A percentile compares a stretch with the other conserved stretches of the same genome.
Conservation (phyloP, 2,888 invertebrate genomes). For the Parthenolecanium corni region DNA sequence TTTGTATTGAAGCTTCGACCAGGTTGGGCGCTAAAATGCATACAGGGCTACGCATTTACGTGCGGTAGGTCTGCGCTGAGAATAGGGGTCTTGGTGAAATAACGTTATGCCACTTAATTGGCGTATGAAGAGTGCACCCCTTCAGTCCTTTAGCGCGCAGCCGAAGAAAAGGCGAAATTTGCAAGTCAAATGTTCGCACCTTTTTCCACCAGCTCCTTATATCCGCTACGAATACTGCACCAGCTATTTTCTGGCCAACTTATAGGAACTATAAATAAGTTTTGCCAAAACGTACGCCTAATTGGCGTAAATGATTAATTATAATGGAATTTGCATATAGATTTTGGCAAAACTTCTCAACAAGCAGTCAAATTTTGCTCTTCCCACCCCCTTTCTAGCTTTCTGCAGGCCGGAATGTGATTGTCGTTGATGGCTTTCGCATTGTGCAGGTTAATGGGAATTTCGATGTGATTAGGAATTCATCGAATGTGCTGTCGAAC, state of each 20-base stretch:
- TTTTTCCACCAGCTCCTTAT: slow-evolving; percentile 3
- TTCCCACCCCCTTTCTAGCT: no score
- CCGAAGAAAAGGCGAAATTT: not conserved
- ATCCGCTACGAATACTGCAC: not conserved
- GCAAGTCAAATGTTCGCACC: slow-evolving; percentile 21
- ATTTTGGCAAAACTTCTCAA: no score
- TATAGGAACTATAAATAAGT: not conserved
- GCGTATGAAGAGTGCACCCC: not conserved
- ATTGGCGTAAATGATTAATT: slow-evolving; percentile 23
- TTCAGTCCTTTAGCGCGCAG: not conserved
- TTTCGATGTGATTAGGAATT: no score
- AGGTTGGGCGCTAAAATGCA: not conserved
- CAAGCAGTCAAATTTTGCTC: no score
- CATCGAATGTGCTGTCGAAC: no score
- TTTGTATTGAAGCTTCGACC: slow-evolving; percentile 3
- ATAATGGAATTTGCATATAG: slow-evolving; percentile 20
- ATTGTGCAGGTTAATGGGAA: no score
- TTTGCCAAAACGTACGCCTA: slow-evolving; percentile 11
- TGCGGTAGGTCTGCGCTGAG: no score
- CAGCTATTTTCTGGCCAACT: not conserved
- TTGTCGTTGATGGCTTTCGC: no score
- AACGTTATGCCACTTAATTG: slow-evolving; percentile 19
- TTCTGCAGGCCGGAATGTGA: no score
- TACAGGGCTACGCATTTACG: not conserved
- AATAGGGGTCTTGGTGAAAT: slow-evolving; percentile 13